Percentiles rank a stretch among this genome's conserved stretches.
Conservation (phyloP, 1,140 invertebrate genomes). For the Plectus sambesii region DNA sequence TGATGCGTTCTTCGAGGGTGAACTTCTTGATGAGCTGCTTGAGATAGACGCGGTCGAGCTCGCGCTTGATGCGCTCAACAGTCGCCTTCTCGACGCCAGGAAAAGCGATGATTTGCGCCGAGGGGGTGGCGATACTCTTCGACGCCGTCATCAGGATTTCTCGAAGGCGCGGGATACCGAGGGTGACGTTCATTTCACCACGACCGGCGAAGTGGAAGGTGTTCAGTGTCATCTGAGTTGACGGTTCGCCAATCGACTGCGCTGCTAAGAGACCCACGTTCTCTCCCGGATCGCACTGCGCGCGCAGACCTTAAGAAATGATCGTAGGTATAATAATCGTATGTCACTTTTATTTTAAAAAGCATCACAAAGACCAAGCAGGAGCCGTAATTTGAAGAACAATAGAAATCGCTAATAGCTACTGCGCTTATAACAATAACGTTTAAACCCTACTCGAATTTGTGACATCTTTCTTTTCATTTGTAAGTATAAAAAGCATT, state of each 20-base stretch:
- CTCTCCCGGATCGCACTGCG: conserved; percentile 75
- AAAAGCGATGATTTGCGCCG: conserved; percentile 43
- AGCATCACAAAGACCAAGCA: conserved; percentile 11
- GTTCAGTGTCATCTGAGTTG: conserved; percentile 98
- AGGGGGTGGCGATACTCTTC: conserved; percentile 80
- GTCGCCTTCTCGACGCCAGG: conserved; percentile 23
- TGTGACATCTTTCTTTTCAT: no score
- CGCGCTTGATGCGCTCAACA: conserved; percentile 44
- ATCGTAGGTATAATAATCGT: no score
- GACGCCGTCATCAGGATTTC: conserved; percentile 95
- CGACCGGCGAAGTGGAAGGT: conserved; percentile 99
- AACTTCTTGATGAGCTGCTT: conserved; percentile 36
- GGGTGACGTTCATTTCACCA: conserved; percentile 98
- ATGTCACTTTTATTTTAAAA: no score
- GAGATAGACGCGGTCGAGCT: conserved; percentile 36
- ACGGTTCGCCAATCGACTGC: conserved; percentile 90
- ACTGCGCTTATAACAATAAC: no score
- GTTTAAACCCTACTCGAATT: no score
- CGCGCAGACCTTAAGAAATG: conserved; percentile 54
- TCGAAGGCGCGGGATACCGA: conserved; percentile 76
- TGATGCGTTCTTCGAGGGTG: conserved; percentile 31
- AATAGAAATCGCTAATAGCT: no score
- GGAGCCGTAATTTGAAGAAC: no score
- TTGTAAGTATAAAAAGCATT: no score
- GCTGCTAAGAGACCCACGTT: conserved; percentile 88